These are phyloP conservation scores for Melanostoma mellinum DNA, from an alignment of 2,888 invertebrate genomes.

Conservation along the genomic window DNA sequence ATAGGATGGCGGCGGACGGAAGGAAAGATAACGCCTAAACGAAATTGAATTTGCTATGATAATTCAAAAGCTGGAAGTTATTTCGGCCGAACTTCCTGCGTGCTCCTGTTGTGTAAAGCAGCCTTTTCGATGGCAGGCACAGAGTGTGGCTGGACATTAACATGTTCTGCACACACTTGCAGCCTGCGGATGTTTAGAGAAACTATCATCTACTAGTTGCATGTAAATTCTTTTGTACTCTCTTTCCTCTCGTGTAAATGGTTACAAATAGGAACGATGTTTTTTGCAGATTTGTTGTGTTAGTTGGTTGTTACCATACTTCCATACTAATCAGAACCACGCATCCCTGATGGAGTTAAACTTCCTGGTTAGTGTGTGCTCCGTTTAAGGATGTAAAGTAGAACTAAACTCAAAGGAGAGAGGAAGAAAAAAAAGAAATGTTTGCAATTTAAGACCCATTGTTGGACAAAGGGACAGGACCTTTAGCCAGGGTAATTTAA, in stretches of 20 bases:
- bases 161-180: slow-evolving; percentile 16
- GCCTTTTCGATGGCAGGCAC: not conserved
- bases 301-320: not conserved
- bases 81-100: slow-evolving; percentile 27
- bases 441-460: slow-evolving; percentile 58
- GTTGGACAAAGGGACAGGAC: slow-evolving; percentile 44
- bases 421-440: slow-evolving; percentile 31
- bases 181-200: not conserved
- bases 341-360: slow-evolving; percentile 4
- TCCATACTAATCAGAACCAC: slow-evolving; percentile 17
- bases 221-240: slow-evolving; percentile 18
- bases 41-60: slow-evolving; percentile 46
- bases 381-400: slow-evolving; percentile 23
- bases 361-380: slow-evolving; percentile 1
- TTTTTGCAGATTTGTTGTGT: not conserved
- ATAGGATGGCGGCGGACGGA: not conserved
- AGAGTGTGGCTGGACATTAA: slow-evolving; percentile 23
- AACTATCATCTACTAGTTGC: slow-evolving; percentile 66
- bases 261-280: slow-evolving; percentile 33
- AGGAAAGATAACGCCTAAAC: not conserved
- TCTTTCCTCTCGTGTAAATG: slow-evolving; percentile 2
- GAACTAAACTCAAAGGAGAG: slow-evolving; percentile 13
- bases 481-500: slow-evolving; percentile 51
- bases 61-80: slow-evolving; percentile 56
- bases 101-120: not conserved